Conservation (phyloP, 2,113 vertebrate genomes). For the Charina bottae region DNA sequence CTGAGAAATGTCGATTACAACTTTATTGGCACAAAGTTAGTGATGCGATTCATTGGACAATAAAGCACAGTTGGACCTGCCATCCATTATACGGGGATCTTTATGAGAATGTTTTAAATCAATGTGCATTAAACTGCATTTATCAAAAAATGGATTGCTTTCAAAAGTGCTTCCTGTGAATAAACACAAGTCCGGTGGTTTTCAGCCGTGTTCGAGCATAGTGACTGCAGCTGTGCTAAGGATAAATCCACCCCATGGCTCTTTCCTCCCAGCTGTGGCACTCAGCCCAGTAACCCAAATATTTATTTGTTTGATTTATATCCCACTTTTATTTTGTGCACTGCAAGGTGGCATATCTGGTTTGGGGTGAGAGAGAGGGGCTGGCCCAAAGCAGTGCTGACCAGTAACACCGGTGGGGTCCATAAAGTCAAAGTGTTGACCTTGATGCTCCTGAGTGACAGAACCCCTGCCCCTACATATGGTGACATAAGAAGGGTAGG, state of each 20-base stretch:
- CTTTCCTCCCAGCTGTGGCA: too few relatives aligned
- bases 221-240: not conserved
- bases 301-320: too few relatives aligned
- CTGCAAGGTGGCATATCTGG: too few relatives aligned
- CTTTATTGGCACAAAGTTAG: conserved; percentile 11
- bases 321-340: too few relatives aligned
- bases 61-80: not conserved
- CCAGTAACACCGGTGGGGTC: too few relatives aligned
- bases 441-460: too few relatives aligned
- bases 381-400: too few relatives aligned
- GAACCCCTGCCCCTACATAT: too few relatives aligned
- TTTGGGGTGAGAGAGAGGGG: too few relatives aligned
- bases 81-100: conserved; percentile 10
- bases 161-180: conserved; percentile 3
- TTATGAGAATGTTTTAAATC: conserved; percentile 16
- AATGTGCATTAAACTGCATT: conserved; percentile 8
- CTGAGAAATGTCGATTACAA: conserved; percentile 2
- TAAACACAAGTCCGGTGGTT: not conserved
- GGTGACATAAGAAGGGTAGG: too few relatives aligned
- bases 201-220: not conserved
- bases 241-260: not conserved
- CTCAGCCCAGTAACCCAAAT: too few relatives aligned
- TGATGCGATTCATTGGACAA: conserved; percentile 20
- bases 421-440: too few relatives aligned
- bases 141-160: conserved; percentile 1